Base-by-base conservation (phyloP, 1,140 invertebrate species). In the Drosophila subpulchrella region DNA sequence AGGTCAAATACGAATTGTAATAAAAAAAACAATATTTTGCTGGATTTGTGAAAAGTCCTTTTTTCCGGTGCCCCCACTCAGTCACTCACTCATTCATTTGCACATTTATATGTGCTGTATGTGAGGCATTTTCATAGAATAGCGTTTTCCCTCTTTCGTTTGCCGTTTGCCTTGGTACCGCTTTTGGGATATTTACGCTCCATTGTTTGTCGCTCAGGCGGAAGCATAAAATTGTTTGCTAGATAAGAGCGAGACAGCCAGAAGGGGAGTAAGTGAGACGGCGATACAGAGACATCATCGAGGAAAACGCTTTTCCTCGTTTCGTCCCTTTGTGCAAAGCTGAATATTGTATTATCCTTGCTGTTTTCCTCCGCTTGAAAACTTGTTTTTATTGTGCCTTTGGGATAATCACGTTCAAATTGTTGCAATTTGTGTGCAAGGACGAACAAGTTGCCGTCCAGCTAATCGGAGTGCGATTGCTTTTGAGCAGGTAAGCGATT, bases 141-240 rank as follows among this genome's bases (percentile, higher is more conserved):
- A 68, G 50, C 67, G 63, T 86, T 63, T 72, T 77, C 62, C 60
- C 71, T 81, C 57, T 15, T 62, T 76, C 77, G 57, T 79, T 71
- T 53, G 65, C 72, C 70, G 20, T 44, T 44, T 53, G 65, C 72
- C 70, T 58, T 63, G 81, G 83, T 66, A 47, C 67, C 75, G 83
- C 79, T 88, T 88, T 89, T 83, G 61, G 84, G 84, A 88, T 88
- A 88, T 88, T 88, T 88, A 88, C 84, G 84, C 84, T 84, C 84
- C 77, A 89, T 89, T 89, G 84, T 89, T 89, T 89, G 84, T 89
- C 84, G 84, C 84, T 89, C 84, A 89, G 85, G 80, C 84, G 84
- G 84, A 89, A 89, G 84, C 85, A 89, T 84, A 81, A 89, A 89
- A 89, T 89, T 89, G 84, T 84, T 89, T 84, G 77, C 84, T 78